Conservation (phyloP, 2,888 invertebrate genomes). For the Ormyrus nitidulus region DNA sequence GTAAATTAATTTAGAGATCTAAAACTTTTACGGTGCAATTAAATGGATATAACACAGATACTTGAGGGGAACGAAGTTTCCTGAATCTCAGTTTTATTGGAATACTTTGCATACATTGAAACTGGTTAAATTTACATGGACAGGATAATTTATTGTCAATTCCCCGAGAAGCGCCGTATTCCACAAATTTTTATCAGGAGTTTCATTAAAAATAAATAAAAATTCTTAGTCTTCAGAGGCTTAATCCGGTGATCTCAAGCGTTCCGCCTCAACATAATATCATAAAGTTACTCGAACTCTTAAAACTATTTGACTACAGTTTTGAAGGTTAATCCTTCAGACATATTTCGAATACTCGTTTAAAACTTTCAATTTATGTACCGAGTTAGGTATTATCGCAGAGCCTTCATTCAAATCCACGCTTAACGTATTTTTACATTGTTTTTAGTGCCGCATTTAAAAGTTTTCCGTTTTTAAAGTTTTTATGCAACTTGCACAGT, state of each 20-base stretch:
- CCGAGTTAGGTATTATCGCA: neutral
- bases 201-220: too few relatives aligned
- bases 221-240: too few relatives aligned
- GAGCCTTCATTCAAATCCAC: neutral
- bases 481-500: neutral
- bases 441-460: neutral
- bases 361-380: conserved; percentile 34
- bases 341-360: conserved; percentile 35
- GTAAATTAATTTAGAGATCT: neutral
- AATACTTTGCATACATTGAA: conserved; percentile 27
- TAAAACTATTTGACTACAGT: conserved; percentile 34
- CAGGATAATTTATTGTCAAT: neutral
- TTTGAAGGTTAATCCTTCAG: conserved; percentile 37
- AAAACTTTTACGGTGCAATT: conserved; percentile 32
- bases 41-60: conserved; percentile 28
- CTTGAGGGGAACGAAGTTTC: conserved; percentile 32
- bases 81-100: conserved; percentile 33
- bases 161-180: neutral
- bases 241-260: neutral
- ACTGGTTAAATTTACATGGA: neutral
- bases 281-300: conserved; percentile 17
- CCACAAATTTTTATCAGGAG: too few relatives aligned
- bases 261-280: neutral
- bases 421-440: conserved; percentile 14
- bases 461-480: neutral